phyloP scores from a whole-genome alignment of 2,113 vertebrate genomes.

The Benitochromis conjunctus region DNA sequence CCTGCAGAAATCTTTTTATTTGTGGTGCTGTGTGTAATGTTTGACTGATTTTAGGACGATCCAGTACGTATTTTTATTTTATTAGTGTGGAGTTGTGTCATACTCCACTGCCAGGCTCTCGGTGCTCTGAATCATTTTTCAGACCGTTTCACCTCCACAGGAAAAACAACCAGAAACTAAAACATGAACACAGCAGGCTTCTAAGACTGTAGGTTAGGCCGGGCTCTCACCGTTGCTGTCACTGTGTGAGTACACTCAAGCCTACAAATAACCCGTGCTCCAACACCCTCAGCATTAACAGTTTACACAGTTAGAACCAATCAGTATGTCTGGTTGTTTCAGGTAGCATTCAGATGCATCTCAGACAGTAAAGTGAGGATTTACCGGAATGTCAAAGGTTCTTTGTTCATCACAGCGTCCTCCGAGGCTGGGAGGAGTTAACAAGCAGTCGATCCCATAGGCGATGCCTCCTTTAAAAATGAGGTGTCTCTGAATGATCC shows the following conservation, averaged over 20 bases:
- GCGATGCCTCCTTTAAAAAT: slow-evolving; percentile 80
- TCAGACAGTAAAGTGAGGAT: background rate
- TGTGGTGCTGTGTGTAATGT: background rate
- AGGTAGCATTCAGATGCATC: background rate
- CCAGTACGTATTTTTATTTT: too few species aligned
- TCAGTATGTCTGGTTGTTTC: background rate
- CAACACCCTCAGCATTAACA: background rate
- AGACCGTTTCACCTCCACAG: background rate
- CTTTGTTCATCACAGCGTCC: slow-evolving; percentile 83
- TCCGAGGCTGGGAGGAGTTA: slow-evolving; percentile 83
- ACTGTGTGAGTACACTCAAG: background rate
- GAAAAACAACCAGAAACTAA: background rate
- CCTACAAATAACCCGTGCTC: background rate
- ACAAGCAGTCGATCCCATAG: slow-evolving; percentile 88
- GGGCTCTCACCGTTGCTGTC: background rate
- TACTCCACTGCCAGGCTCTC: background rate
- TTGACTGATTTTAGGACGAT: background rate
- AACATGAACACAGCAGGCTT: background rate
- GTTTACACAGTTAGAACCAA: background rate
- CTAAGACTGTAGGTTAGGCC: background rate
- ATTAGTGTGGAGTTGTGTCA: background rate
- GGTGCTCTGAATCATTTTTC: background rate
- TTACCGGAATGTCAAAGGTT: slow-evolving; percentile 70
- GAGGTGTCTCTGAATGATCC: slow-evolving; percentile 81
- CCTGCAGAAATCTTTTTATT: background rate